A percentile compares a stretch with the other conserved stretches of the same genome.
Conservation (phyloP, 2,888 invertebrate genomes). For the Polyommatus iphigenia region DNA sequence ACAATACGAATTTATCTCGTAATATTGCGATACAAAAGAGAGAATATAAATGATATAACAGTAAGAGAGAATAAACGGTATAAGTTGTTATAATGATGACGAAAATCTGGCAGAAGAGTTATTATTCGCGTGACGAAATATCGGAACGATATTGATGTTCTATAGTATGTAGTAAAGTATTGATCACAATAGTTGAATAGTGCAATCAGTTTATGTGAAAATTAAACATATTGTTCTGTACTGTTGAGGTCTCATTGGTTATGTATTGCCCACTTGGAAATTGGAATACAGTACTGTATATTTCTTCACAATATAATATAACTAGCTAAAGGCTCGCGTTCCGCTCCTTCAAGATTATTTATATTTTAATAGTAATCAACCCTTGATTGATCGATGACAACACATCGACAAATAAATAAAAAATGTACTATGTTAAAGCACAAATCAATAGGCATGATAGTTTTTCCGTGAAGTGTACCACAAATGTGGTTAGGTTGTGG, state of each 20-base stretch:
- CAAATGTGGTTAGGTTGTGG: too few species aligned
- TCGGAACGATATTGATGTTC: constrained; percentile 22
- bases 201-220: neutral
- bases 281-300: too few species aligned
- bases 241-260: neutral
- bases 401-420: too few species aligned
- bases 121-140: constrained; percentile 26
- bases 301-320: too few species aligned
- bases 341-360: too few species aligned
- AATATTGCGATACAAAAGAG: neutral
- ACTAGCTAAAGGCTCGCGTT: too few species aligned
- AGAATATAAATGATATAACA: too few species aligned
- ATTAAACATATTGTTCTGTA: neutral
- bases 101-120: constrained; percentile 23
- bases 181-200: neutral
- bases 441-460: too few species aligned
- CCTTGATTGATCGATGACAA: too few species aligned
- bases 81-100: constrained; percentile 24
- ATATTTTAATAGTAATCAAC: too few species aligned
- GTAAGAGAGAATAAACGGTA: constrained; percentile 17
- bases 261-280: neutral
- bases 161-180: neutral
- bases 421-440: too few species aligned
- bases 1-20: constrained; percentile 4
- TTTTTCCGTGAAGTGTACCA: too few species aligned